Evolutionary conservation across 2,888 invertebrate species (phyloP).

Genomic region (Drosophila differens): DNA sequence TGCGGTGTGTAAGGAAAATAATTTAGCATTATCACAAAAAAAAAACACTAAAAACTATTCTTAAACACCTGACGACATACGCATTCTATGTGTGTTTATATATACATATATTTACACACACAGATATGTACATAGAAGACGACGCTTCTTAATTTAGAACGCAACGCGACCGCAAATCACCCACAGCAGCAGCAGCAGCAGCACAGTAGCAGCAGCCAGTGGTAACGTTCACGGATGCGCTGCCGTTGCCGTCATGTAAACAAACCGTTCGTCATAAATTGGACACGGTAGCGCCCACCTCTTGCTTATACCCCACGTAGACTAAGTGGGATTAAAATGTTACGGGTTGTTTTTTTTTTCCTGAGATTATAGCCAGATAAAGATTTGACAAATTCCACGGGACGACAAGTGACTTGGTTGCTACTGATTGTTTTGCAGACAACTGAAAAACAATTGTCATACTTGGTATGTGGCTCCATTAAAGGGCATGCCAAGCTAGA

Average conservation of each 20-base stretch:
- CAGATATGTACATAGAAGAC: conserved; percentile 21
- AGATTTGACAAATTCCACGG: conserved; percentile 26
- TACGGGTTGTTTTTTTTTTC: conserved; percentile 22
- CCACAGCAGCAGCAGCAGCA: conserved; percentile 44
- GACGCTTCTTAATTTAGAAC: conserved; percentile 70
- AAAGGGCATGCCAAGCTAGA: neutral
- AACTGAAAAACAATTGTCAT: conserved; percentile 20
- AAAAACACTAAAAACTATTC: conserved; percentile 69
- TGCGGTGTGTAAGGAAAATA: conserved; percentile 22
- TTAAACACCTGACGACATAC: conserved; percentile 74
- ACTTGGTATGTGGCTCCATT: neutral
- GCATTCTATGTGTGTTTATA: conserved; percentile 3
- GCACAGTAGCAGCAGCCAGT: conserved; percentile 26
- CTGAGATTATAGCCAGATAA: conserved; percentile 31
- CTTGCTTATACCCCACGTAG: conserved; percentile 46
- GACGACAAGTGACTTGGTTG: conserved; percentile 16
- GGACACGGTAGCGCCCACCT: conserved; percentile 24
- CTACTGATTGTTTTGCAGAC: conserved; percentile 5
- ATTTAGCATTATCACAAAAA: conserved; percentile 55
- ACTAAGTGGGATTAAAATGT: conserved; percentile 63
- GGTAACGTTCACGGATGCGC: conserved; percentile 42
- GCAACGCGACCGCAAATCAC: conserved; percentile 63
- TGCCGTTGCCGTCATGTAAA: conserved; percentile 48
- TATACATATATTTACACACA: neutral
- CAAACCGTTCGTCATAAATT: conserved; percentile 65